Conservation (phyloP, 2,113 vertebrate genomes). For the Neoarius graeffei region DNA sequence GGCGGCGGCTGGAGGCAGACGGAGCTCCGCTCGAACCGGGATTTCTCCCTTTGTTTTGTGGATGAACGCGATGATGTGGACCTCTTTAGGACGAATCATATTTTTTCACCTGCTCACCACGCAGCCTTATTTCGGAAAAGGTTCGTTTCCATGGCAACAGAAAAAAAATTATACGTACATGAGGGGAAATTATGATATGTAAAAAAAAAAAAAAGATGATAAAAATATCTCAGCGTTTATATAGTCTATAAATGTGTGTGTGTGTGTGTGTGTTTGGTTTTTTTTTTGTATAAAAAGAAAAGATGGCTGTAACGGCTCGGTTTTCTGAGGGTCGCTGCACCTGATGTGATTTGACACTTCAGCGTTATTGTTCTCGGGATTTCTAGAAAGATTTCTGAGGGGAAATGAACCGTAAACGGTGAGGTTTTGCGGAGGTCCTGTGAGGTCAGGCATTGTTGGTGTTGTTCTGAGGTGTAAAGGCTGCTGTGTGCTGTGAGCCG, state of each 20-base stretch:
- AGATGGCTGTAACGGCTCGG: neutral
- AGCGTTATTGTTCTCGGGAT: neutral
- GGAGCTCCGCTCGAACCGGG: conserved; percentile 55
- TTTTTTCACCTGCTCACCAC: conserved; percentile 65
- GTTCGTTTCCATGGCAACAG: conserved; percentile 54
- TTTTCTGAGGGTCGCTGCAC: neutral
- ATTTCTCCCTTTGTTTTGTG: conserved; percentile 67
- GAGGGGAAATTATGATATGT: neutral
- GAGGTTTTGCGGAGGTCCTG: neutral
- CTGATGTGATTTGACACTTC: neutral
- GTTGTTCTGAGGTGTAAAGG: no score
- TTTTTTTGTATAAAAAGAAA: no score
- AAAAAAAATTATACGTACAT: neutral
- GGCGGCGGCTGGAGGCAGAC: neutral
- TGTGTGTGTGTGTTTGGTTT: no score
- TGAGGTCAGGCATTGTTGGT: no score
- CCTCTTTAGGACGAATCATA: conserved; percentile 68
- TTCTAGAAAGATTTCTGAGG: neutral
- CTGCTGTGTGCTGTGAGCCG: no score
- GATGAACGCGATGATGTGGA: conserved; percentile 74
- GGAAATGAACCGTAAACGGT: neutral
- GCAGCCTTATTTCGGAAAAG: conserved; percentile 63
- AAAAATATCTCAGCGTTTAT: neutral
- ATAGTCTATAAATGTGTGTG: neutral
- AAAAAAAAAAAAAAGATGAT: neutral